Conservation (phyloP, 2,797 vertebrate species). For the Calcarius lapponicus region DNA sequence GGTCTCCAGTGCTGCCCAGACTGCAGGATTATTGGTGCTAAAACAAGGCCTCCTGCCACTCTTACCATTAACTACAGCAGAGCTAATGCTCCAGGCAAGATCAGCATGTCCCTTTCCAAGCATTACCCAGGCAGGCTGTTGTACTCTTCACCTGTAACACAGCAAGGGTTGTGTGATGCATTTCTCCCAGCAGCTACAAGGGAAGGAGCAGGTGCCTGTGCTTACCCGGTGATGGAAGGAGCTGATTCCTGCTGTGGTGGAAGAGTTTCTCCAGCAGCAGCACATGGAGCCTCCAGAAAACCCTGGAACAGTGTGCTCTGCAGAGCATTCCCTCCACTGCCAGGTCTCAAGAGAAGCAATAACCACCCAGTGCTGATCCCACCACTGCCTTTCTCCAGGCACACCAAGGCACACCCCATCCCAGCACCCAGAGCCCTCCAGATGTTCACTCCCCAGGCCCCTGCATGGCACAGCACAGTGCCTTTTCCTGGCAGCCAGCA, state of each 20-base stretch:
- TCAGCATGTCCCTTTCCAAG: not conserved
- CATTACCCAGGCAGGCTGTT: not conserved
- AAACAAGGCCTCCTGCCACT: not conserved
- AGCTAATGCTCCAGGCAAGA: not conserved
- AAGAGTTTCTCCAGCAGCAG: not conserved
- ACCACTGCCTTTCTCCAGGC: not conserved
- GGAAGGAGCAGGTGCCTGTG: not conserved
- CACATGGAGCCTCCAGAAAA: fast-evolving
- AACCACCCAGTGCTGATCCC: fast-evolving
- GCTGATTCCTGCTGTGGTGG: not conserved
- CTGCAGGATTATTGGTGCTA: not conserved
- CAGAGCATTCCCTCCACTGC: not conserved
- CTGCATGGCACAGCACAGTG: fast-evolving
- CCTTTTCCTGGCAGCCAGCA: not conserved
- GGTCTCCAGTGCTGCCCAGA: fast-evolving
- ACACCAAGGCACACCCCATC: not conserved
- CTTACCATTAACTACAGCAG: fast-evolving
- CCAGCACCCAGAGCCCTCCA: not conserved
- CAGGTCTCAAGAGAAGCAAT: not conserved
- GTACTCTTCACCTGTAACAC: not conserved
- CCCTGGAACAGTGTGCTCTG: fast-evolving
- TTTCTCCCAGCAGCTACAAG: not conserved
- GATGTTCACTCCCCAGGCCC: fast-evolving
- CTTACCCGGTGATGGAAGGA: not conserved
- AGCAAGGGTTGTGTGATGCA: fast-evolving